These are phyloP conservation scores for Buceros bicornis DNA, from an alignment of 2,797 vertebrate genomes.

Conservation along the genomic window DNA sequence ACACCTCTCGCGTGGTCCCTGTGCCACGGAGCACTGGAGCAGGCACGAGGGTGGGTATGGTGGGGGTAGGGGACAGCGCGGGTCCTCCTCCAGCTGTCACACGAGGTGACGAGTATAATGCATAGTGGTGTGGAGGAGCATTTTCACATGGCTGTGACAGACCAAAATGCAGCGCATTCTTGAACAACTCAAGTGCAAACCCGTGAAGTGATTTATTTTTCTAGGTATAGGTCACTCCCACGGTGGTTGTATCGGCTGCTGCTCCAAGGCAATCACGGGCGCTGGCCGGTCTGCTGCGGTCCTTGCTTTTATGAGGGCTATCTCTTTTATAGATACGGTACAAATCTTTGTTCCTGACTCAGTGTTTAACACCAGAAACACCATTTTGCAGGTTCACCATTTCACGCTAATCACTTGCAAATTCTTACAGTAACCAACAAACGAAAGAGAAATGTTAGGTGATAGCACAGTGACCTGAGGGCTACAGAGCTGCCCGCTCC, in stretches of 20 bases:
- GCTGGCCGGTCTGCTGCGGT: not conserved
- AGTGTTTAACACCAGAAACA: not conserved
- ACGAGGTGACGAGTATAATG: not conserved
- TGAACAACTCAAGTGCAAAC: not conserved
- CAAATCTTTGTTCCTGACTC: not conserved
- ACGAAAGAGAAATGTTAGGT: not conserved
- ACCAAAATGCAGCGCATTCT: not conserved
- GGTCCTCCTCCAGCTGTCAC: not conserved
- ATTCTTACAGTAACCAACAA: not conserved
- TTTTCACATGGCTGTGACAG: not conserved
- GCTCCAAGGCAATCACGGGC: not conserved
- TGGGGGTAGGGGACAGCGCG: not conserved
- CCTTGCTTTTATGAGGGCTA: not conserved
- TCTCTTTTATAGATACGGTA: not conserved
- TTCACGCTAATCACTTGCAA: not conserved
- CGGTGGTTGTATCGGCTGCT: not conserved
- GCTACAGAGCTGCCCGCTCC: not conserved
- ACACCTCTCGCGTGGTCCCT: not conserved
- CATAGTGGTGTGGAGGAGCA: not conserved
- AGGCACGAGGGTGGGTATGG: fast-evolving
- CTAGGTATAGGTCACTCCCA: not conserved
- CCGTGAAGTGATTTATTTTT: not conserved
- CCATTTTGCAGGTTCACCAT: not conserved
- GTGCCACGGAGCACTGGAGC: not conserved
- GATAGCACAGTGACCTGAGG: not conserved